Percentiles rank a stretch among this genome's conserved stretches.
phyloP scores from a whole-genome alignment of 2,888 invertebrate species.

The Ennomos quercinarius region DNA sequence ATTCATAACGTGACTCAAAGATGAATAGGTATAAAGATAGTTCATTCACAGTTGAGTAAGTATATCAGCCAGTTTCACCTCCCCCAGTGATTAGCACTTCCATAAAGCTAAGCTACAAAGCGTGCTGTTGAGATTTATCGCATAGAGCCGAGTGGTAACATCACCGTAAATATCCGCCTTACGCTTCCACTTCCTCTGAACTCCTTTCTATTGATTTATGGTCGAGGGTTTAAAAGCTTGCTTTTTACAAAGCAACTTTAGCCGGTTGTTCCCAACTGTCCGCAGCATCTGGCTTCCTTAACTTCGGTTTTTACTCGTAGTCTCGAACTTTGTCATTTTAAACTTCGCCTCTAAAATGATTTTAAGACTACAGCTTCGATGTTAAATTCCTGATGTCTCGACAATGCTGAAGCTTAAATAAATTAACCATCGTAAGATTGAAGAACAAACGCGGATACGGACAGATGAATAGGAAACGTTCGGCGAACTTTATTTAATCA shows the following conservation, averaged over 20 bases:
- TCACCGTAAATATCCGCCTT: slow-evolving; percentile 77
- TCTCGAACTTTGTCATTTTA: slow-evolving; percentile 77
- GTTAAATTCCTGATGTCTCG: slow-evolving; percentile 29
- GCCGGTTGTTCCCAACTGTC: slow-evolving; percentile 82
- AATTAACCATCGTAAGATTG: slow-evolving; percentile 50
- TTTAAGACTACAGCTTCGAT: slow-evolving; percentile 46
- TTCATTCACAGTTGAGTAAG: slow-evolving; percentile 30
- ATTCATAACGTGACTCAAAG: slow-evolving; percentile 12
- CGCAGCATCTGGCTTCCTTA: slow-evolving; percentile 79
- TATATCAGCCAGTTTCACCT: slow-evolving; percentile 37
- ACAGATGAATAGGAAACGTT: slow-evolving; percentile 66
- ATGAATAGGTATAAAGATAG: slow-evolving; percentile 24
- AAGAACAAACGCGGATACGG: slow-evolving; percentile 58
- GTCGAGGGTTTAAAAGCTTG: slow-evolving; percentile 76
- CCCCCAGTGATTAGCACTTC: slow-evolving; percentile 62
- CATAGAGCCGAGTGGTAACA: slow-evolving; percentile 60
- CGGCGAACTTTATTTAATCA: slow-evolving; percentile 57
- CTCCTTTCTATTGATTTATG: slow-evolving; percentile 81
- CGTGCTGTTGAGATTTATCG: slow-evolving; percentile 70
- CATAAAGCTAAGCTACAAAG: slow-evolving; percentile 70
- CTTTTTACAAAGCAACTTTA: slow-evolving; percentile 78
- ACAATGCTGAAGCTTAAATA: slow-evolving; percentile 42
- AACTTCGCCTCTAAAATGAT: slow-evolving; percentile 65
- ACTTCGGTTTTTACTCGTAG: slow-evolving; percentile 70
- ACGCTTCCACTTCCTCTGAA: slow-evolving; percentile 74